These are phyloP conservation scores for Pogonus chalceus DNA, from an alignment of 1,140 invertebrate genomes.

Conservation along the genomic window DNA sequence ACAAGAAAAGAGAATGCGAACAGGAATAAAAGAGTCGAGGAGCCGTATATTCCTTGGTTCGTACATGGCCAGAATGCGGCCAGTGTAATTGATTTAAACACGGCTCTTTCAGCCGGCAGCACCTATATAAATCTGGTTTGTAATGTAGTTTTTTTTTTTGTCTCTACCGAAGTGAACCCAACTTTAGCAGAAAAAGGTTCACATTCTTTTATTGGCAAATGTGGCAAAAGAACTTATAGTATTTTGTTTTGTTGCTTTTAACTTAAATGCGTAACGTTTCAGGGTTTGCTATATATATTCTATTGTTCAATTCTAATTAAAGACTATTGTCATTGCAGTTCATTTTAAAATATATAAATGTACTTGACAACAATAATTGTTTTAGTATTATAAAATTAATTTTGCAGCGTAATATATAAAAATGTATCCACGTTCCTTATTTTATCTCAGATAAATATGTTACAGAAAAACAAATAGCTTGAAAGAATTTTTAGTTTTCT, in stretches of 20 bases:
- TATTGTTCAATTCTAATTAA: too few relatives aligned
- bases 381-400: not conserved
- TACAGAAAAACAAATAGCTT: too few relatives aligned
- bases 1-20: too few relatives aligned
- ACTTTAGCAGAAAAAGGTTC: not conserved
- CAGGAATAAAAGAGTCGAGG: not conserved
- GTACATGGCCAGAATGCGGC: not conserved
- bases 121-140: not conserved
- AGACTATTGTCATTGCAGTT: too few relatives aligned
- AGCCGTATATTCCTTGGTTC: too few relatives aligned
- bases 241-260: not conserved
- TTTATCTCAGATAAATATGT: too few relatives aligned
- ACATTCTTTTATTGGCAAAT: not conserved
- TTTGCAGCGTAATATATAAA: too few relatives aligned
- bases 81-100: conserved; percentile 4
- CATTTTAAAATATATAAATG: not conserved
- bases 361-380: not conserved
- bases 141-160: not conserved
- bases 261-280: not conserved
- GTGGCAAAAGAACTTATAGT: not conserved
- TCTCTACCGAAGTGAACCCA: not conserved
- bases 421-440: too few relatives aligned
- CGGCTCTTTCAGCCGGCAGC: not conserved
- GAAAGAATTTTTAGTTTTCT: too few relatives aligned
- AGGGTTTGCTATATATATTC: not conserved